Evolutionary conservation across 1,140 invertebrate genomes (phyloP), one percentile per base, ranked within the genome.

Genomic region (Sycobia sp.): DNA sequence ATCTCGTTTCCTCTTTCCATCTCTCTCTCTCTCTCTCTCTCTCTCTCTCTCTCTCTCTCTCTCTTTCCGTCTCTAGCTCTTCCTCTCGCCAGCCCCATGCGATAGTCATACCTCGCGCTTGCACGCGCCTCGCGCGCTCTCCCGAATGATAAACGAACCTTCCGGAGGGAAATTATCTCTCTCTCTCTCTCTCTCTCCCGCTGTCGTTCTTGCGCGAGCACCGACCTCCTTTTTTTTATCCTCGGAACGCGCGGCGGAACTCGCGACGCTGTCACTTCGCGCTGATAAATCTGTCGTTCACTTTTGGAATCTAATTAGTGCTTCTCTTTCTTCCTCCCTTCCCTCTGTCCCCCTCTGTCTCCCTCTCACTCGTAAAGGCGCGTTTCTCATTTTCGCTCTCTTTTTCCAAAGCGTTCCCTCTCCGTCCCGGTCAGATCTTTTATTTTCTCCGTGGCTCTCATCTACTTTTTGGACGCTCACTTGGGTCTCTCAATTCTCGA

Each of bases 211-310:
- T 9, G 34, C 18, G 50, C 36, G 50, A 7, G 18, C 4, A n/a
- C 1, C 41, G 41, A 18, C 36, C 7, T 51, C 49, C 20, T 8
- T 8, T 27, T 27, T 41, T 41, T n/a, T 32, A 32, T 7, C 29
- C 29, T 32, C 11, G 46, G 34, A 22, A 41, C 46, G 11, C 27
- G 44, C 3, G 41, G 43, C 5, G 49, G 36, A 18, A 4, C 23
- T 41, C 14, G 20, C 39, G 39, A 9, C 23, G 51, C 49, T 57
- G 62, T 63, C 62, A 63, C 46, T 63, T 57, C 14, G 46, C 49
- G 16, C 55, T 65, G 62, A 65, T 65, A 65, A 65, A 65, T 65
- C 55, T 59, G 62, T 65, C 62, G 62, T 65, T 65, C 62, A 65
- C 47, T 65, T 59, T 65, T 59, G 55, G 62, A 65, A 65, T 59